phyloP scores from a whole-genome alignment of 2,888 invertebrate species.

The Amblyteles armatorius region DNA sequence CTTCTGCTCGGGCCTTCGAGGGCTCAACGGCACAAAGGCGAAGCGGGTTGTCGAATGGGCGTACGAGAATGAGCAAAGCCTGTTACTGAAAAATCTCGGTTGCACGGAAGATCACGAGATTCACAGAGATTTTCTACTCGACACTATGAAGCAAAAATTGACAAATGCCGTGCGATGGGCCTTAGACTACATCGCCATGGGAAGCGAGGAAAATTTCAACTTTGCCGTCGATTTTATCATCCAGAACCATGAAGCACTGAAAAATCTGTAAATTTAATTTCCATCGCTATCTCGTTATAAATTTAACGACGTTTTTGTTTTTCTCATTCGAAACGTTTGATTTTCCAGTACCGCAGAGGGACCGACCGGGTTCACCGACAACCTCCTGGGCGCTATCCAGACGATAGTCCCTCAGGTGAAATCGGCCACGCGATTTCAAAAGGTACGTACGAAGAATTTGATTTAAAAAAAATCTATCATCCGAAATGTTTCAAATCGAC shows the following conservation, averaged over 20 bases:
- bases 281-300: not conserved
- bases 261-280: constrained; percentile 35
- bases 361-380: not conserved
- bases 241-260: constrained; percentile 43
- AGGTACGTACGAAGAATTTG: constrained; percentile 31
- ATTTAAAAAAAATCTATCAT: not conserved
- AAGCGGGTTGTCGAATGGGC: constrained; percentile 26
- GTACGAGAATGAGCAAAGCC: not conserved
- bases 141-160: not conserved
- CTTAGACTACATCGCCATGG: constrained; percentile 36
- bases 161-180: not conserved
- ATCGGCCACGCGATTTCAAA: constrained; percentile 47
- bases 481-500: not conserved
- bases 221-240: constrained; percentile 64
- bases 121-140: constrained; percentile 70
- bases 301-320: not conserved
- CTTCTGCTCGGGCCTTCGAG: constrained; percentile 84
- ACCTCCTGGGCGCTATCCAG: not conserved
- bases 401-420: not conserved
- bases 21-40: constrained; percentile 47
- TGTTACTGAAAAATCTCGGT: constrained; percentile 77
- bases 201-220: constrained; percentile 66
- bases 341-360: not conserved
- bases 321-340: not conserved
- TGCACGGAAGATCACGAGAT: constrained; percentile 84